These are phyloP conservation scores for Microchirus variegatus DNA, from an alignment of 2,797 vertebrate species.

Conservation along the genomic window DNA sequence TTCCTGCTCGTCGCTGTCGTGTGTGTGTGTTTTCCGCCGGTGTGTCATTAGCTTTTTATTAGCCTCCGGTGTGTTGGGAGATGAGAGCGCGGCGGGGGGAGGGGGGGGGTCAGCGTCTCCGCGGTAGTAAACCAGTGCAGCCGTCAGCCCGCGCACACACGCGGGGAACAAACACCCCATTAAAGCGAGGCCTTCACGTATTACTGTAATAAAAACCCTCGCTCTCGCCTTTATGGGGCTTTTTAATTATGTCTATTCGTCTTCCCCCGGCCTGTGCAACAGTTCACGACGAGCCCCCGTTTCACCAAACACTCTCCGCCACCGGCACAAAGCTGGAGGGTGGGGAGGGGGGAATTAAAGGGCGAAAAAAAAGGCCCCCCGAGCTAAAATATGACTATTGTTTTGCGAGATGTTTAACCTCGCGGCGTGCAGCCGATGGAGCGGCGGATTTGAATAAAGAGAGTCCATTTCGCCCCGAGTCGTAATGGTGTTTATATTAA, in stretches of 20 bases:
- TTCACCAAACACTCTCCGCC: conserved; percentile 57
- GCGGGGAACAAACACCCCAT: conserved; percentile 77
- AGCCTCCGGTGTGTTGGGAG: conserved; percentile 58
- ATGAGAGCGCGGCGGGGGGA: conserved; percentile 31
- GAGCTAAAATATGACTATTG: conserved; percentile 60
- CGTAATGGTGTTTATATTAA: conserved; percentile 36
- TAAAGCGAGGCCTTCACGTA: conserved; percentile 74
- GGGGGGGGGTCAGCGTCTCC: conserved; percentile 33
- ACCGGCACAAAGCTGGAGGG: conserved; percentile 47
- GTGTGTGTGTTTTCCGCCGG: conserved; percentile 40
- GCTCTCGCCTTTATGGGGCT: conserved; percentile 73
- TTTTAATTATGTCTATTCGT: conserved; percentile 82
- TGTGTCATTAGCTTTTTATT: conserved; percentile 74
- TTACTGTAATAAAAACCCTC: conserved; percentile 78
- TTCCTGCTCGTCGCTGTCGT: conserved; percentile 41
- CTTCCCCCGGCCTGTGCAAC: conserved; percentile 73
- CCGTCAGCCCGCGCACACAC: conserved; percentile 56
- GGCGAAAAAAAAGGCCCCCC: conserved; percentile 33
- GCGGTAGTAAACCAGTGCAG: conserved; percentile 51
- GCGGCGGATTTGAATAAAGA: conserved; percentile 25
- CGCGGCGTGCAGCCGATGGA: conserved; percentile 18
- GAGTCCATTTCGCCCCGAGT: conserved; percentile 32
- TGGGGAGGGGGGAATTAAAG: conserved; percentile 40
- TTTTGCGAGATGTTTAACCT: conserved; percentile 32
- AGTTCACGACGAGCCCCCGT: conserved; percentile 68